A percentile compares a stretch with the other conserved stretches of the same genome.
These are phyloP conservation scores for Romanomermis culicivorax DNA, from an alignment of 2,888 invertebrate species.

Conservation along the genomic window DNA sequence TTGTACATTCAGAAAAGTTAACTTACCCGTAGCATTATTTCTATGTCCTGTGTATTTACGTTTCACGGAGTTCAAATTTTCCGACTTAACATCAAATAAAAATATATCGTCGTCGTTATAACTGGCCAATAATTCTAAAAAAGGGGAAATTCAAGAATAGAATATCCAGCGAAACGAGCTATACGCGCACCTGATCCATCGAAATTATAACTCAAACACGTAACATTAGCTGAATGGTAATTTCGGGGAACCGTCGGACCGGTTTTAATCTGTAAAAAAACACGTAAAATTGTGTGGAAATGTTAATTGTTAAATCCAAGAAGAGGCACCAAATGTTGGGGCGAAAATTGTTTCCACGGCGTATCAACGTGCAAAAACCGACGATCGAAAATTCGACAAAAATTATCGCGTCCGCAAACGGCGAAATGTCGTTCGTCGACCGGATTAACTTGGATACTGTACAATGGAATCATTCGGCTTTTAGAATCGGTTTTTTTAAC, in stretches of 20 bases:
- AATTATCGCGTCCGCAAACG: constrained; percentile 58
- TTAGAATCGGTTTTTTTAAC: neutral
- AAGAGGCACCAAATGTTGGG: constrained; percentile 36
- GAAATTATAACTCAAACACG: constrained; percentile 71
- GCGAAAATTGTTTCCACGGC: constrained; percentile 37
- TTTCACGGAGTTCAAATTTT: constrained; percentile 35
- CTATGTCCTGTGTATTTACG: constrained; percentile 43
- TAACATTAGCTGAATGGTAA: constrained; percentile 43
- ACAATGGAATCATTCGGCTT: constrained; percentile 45
- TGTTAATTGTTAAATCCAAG: constrained; percentile 9
- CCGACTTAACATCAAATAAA: constrained; percentile 48
- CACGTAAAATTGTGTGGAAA: no score
- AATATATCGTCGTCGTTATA: constrained; percentile 83
- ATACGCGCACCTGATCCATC: constrained; percentile 45
- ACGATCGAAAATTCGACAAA: constrained; percentile 15
- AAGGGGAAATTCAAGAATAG: no score
- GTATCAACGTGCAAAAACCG: constrained; percentile 2
- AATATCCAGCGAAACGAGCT: no score
- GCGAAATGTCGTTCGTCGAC: constrained; percentile 51
- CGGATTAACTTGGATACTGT: constrained; percentile 68
- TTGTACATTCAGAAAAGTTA: no score
- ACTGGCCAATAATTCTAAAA: constrained; percentile 57
- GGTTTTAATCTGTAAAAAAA: constrained; percentile 25
- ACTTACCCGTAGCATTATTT: constrained; percentile 36
- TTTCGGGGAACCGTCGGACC: constrained; percentile 8